phyloP scores from a whole-genome alignment of 2,113 vertebrate genomes.

The Python bivittatus region DNA sequence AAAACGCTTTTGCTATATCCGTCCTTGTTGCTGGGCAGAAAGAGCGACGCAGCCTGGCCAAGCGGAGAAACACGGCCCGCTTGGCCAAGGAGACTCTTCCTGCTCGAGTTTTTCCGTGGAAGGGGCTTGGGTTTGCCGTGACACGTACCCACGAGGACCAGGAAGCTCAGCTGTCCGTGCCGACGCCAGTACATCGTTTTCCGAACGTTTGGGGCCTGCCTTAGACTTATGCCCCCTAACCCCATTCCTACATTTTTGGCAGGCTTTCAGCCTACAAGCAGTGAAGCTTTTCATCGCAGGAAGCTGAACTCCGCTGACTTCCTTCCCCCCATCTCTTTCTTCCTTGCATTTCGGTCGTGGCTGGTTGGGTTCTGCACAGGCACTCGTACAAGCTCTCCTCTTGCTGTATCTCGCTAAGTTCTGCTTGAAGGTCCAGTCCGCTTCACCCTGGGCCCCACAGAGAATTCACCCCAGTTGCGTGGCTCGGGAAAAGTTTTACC shows the following conservation, averaged over 20 bases:
- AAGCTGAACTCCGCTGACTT: neutral
- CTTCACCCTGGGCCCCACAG: neutral
- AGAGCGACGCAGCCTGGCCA: neutral
- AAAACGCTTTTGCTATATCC: neutral
- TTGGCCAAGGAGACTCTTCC: neutral
- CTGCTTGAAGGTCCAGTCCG: neutral
- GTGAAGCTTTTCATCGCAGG: too few species aligned
- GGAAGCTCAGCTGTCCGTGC: neutral
- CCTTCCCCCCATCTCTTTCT: neutral
- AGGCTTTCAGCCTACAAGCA: neutral
- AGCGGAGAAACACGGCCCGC: neutral
- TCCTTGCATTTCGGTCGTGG: neutral
- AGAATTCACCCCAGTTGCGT: neutral
- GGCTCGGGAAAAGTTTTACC: neutral
- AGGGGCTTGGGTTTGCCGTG: neutral
- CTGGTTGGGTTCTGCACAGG: neutral
- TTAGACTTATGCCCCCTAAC: neutral
- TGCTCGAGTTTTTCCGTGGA: neutral
- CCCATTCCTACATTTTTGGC: neutral
- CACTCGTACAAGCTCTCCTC: too few species aligned
- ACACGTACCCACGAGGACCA: neutral
- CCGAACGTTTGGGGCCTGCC: neutral
- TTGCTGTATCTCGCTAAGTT: neutral
- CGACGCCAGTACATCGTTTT: neutral
- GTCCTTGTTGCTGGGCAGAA: constrained; percentile 1